Percentiles rank a stretch among this genome's conserved stretches.
phyloP scores from a whole-genome alignment of 2,113 vertebrate species.

The Tympanuchus pallidicinctus region DNA sequence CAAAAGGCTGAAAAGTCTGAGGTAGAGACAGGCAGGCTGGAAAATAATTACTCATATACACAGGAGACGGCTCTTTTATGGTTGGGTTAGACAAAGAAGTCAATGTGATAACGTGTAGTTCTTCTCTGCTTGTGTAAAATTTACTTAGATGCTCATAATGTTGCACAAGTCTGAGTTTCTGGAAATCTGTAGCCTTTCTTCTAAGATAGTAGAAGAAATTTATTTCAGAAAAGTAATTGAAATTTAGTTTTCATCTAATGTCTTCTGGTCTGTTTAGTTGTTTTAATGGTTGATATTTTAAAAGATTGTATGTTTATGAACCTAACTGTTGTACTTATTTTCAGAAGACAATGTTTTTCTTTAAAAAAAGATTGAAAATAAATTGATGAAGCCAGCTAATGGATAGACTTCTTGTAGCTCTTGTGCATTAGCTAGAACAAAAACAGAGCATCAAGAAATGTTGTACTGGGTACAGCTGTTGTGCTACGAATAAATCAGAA shows the following conservation, averaged over 20 bases:
- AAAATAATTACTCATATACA: not conserved
- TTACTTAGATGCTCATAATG: not conserved
- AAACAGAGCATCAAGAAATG: not conserved
- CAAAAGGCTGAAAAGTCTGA: not conserved
- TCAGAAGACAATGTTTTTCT: not conserved
- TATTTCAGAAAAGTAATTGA: not conserved
- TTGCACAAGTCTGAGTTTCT: not conserved
- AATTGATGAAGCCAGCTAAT: not conserved
- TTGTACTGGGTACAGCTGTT: not conserved
- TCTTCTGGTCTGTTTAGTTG: not conserved
- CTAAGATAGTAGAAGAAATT: not conserved
- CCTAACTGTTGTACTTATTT: not conserved
- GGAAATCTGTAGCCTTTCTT: not conserved
- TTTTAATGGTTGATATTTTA: not conserved
- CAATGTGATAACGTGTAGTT: not conserved
- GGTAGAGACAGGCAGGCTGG: not conserved
- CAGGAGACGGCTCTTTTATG: not conserved
- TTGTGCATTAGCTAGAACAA: not conserved
- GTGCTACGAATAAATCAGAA: not conserved
- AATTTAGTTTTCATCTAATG: not conserved
- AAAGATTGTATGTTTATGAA: not conserved
- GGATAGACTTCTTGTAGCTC: not conserved
- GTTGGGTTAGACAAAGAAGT: not conserved
- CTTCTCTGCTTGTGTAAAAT: not conserved
- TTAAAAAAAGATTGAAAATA: not conserved